phyloP scores from a whole-genome alignment of 2,797 vertebrate species.

The Enoplosus armatus region DNA sequence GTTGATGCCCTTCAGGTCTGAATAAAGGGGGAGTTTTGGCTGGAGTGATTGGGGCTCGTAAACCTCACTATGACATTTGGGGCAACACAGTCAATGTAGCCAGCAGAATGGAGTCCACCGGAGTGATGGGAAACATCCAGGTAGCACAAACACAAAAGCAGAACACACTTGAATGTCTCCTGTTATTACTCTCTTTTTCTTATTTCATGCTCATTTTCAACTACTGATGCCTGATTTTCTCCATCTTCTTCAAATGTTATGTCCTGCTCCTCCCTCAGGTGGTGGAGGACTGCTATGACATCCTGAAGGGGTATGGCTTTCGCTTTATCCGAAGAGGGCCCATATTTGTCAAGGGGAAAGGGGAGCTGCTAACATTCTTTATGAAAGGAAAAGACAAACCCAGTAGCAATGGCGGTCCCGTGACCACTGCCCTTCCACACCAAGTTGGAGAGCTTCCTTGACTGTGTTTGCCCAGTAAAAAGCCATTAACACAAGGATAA shows the following conservation, averaged over 20 bases:
- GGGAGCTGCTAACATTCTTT: slow-evolving; percentile 95
- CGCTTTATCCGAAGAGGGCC: slow-evolving; percentile 93
- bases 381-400: slow-evolving; percentile 94
- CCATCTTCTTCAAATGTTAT: neutral
- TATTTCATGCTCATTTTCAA: neutral
- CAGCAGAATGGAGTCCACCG: slow-evolving; percentile 98
- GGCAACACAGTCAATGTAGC: slow-evolving; percentile 97
- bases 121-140: slow-evolving; percentile 94
- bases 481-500: neutral
- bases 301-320: slow-evolving; percentile 93
- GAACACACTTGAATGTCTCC: neutral
- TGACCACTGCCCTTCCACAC: slow-evolving; percentile 88
- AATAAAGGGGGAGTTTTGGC: slow-evolving; percentile 95
- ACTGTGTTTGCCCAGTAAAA: slow-evolving; percentile 24
- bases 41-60: slow-evolving; percentile 95
- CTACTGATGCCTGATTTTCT: neutral
- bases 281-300: slow-evolving; percentile 93
- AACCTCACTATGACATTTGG: slow-evolving; percentile 98
- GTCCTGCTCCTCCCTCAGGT: slow-evolving; percentile 83
- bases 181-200: neutral
- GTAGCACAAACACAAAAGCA: slow-evolving; percentile 50
- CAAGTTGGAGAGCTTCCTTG: slow-evolving; percentile 83
- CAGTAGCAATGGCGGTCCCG: slow-evolving; percentile 74
- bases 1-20: slow-evolving; percentile 84
- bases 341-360: slow-evolving; percentile 96